These are phyloP conservation scores for Lethenteron reissneri DNA, from an alignment of 2,113 vertebrate species.

Conservation along the genomic window DNA sequence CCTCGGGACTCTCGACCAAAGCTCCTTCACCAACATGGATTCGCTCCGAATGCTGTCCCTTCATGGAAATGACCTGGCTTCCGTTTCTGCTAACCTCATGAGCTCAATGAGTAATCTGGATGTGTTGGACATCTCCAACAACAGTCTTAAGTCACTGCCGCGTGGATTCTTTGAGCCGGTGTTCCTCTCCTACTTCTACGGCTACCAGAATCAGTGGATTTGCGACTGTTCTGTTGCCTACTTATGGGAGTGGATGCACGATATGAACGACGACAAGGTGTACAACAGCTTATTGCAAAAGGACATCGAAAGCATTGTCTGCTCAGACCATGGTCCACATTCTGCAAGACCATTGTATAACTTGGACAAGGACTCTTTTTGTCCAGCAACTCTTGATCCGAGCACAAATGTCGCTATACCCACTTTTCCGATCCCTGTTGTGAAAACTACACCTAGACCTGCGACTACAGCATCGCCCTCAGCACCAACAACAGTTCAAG, in stretches of 20 bases:
- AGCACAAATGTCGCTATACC: too few relatives aligned
- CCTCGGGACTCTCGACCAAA: neutral
- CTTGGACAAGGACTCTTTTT: too few relatives aligned
- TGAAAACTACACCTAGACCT: too few relatives aligned
- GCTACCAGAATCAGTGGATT: neutral
- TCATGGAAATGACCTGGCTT: neutral
- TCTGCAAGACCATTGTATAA: too few relatives aligned
- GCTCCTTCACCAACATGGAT: neutral
- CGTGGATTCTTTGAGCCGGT: neutral
- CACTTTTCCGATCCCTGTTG: too few relatives aligned
- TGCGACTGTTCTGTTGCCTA: conserved; percentile 1
- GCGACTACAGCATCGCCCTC: too few relatives aligned
- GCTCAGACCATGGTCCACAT: too few relatives aligned
- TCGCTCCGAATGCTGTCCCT: neutral
- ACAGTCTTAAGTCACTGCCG: neutral
- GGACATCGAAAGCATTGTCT: too few relatives aligned
- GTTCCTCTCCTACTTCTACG: neutral
- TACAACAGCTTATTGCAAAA: too few relatives aligned
- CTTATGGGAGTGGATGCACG: neutral
- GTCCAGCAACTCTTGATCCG: too few relatives aligned
- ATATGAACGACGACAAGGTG: neutral
- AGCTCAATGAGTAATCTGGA: neutral
- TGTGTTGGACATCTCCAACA: conserved; percentile 5
- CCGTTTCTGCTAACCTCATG: neutral
- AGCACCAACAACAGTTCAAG: too few relatives aligned